Evolutionary conservation across 2,888 invertebrate genomes (phyloP).

Genomic region (Tachina lurida): DNA sequence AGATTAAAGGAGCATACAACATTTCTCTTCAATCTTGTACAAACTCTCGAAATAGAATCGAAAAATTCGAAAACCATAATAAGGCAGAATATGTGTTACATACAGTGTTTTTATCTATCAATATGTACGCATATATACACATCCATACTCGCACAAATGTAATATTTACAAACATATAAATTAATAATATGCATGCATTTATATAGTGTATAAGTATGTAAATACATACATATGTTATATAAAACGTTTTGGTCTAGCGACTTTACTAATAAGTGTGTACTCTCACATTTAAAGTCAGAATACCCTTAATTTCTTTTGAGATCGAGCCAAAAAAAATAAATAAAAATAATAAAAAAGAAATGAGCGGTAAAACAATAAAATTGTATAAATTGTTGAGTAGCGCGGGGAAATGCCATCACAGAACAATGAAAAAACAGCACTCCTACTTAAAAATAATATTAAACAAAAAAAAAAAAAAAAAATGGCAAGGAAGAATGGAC

Average conservation of each 20-base stretch:
- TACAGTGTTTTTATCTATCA: no score
- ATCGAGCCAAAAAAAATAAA: constrained; percentile 28
- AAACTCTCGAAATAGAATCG: no score
- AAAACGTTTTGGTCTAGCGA: constrained; percentile 53
- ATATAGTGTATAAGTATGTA: background rate
- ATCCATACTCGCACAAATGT: no score
- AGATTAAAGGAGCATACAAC: no score
- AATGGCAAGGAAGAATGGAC: constrained; percentile 28
- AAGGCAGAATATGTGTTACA: no score
- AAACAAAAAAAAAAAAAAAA: background rate
- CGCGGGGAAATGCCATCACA: constrained; percentile 39
- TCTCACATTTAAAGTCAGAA: constrained; percentile 30
- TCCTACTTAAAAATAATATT: constrained; percentile 55
- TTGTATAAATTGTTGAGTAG: constrained; percentile 52
- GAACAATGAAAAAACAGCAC: constrained; percentile 49
- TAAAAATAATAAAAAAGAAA: constrained; percentile 16
- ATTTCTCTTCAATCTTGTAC: no score
- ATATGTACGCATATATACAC: background rate
- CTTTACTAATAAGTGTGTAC: constrained; percentile 24
- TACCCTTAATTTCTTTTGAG: constrained; percentile 36
- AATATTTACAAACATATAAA: no score
- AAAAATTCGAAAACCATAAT: no score
- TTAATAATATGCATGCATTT: background rate
- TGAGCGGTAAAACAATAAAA: constrained; percentile 56
- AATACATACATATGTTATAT: background rate